A percentile compares a stretch with the other conserved stretches of the same genome.
phyloP scores from a whole-genome alignment of 2,888 invertebrate species.

The Dexiosoma caninum region DNA sequence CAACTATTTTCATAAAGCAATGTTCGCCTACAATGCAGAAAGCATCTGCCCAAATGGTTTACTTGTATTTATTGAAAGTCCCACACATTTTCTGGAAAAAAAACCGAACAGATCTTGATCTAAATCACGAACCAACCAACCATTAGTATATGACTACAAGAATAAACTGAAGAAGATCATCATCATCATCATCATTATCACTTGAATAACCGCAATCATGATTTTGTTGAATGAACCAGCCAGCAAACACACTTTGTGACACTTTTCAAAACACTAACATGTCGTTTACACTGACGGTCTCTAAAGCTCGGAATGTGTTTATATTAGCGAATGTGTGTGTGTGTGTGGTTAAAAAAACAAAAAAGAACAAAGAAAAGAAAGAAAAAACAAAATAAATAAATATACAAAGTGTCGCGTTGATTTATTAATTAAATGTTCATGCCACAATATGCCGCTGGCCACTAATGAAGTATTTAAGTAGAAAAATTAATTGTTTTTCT shows the following conservation, averaged over 20 bases:
- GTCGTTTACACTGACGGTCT: constrained; percentile 1
- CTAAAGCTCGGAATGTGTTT: constrained; percentile 23
- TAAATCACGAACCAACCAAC: constrained; percentile 50
- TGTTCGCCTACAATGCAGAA: neutral
- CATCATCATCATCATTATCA: no score
- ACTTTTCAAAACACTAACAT: constrained; percentile 44
- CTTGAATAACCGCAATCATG: constrained; percentile 44
- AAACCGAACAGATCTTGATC: constrained; percentile 50
- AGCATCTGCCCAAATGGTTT: neutral
- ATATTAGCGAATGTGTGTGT: neutral
- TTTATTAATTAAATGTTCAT: constrained; percentile 75
- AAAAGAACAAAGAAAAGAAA: no score
- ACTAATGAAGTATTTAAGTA: constrained; percentile 62
- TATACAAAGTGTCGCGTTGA: constrained; percentile 74
- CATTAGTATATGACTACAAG: constrained; percentile 27
- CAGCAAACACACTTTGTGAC: constrained; percentile 32
- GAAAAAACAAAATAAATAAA: constrained; percentile 22
- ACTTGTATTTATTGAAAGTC: neutral
- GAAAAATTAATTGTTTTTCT: constrained; percentile 71
- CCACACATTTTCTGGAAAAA: neutral
- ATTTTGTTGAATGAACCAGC: constrained; percentile 33
- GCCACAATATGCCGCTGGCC: constrained; percentile 49
- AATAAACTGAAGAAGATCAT: constrained; percentile 31
- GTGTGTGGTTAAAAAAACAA: constrained; percentile 1
- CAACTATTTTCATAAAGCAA: no score